Conservation (phyloP, 92 coral and sea anemone genomes). For the Epizoanthus illoricatus region DNA sequence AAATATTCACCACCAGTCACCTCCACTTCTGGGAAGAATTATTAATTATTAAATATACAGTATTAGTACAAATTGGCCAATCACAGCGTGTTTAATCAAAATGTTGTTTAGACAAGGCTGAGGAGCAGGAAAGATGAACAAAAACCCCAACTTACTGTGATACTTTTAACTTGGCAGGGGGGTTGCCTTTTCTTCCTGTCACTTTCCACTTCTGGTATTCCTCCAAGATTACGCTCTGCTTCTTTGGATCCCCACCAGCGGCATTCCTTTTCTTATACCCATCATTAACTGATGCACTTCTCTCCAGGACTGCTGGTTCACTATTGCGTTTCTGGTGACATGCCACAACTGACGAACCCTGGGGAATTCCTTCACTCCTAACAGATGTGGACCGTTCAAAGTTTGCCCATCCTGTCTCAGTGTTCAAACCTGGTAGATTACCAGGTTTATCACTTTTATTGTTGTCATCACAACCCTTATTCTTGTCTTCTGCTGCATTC, state of each 20-base stretch:
- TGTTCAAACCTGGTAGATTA: not conserved
- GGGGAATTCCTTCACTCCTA: conserved; percentile 46
- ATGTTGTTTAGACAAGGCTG: no score
- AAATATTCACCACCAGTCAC: no score
- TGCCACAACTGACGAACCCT: conserved; percentile 3
- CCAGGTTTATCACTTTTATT: not conserved
- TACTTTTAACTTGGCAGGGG: conserved; percentile 81
- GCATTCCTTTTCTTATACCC: not conserved
- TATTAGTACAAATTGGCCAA: no score
- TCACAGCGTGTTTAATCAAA: no score
- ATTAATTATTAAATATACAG: no score
- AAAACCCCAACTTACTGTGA: conserved; percentile 74
- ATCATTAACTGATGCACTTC: conserved; percentile 31
- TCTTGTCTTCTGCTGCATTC: not conserved
- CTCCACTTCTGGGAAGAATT: no score
- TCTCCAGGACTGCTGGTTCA: conserved; percentile 18
- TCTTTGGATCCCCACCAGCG: not conserved
- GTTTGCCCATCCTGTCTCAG: conserved; percentile 10
- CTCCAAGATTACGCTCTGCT: conserved; percentile 38
- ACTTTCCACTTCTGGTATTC: conserved; percentile 87
- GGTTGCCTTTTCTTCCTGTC: conserved; percentile 78
- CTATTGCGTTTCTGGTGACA: conserved; percentile 31
- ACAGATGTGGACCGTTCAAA: conserved; percentile 55
- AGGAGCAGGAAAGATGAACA: not conserved
- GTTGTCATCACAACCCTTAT: not conserved